Percentiles rank a stretch among this genome's conserved stretches.
These are phyloP conservation scores for Heterocephalus glaber DNA, from an alignment of 2,113 vertebrate species.

Conservation along the genomic window DNA sequence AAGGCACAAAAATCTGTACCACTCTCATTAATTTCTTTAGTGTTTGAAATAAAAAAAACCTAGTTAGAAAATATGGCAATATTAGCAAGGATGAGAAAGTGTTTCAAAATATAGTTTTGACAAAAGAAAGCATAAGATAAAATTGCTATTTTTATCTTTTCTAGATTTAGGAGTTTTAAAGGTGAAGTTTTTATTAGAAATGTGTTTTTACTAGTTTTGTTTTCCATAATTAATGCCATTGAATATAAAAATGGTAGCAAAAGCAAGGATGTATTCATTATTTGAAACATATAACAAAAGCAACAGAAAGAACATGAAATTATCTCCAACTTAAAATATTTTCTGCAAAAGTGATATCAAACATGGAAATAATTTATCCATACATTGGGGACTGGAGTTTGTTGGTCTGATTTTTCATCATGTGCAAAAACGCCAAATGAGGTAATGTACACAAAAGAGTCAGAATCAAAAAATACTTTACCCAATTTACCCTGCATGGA, in stretches of 20 bases:
- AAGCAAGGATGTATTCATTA: neutral
- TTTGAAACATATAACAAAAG: neutral
- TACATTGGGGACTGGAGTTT: neutral
- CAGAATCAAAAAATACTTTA: neutral
- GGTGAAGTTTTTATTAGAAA: neutral
- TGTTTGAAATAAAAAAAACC: neutral
- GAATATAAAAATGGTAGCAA: neutral
- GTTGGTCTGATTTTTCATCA: slow-evolving; percentile 33
- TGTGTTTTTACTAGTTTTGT: slow-evolving; percentile 27
- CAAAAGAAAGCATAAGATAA: neutral
- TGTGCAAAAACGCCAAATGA: slow-evolving; percentile 4
- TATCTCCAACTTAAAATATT: slow-evolving; percentile 9
- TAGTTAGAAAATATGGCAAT: neutral
- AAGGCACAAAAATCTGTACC: neutral
- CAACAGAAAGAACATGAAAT: slow-evolving; percentile 7
- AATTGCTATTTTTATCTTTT: neutral
- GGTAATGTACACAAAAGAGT: neutral
- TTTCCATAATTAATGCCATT: slow-evolving; percentile 33
- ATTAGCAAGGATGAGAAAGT: neutral
- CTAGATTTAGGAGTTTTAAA: slow-evolving; percentile 36
- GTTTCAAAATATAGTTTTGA: slow-evolving; percentile 39
- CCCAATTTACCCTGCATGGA: neutral
- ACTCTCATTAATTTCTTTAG: neutral
- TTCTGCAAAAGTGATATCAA: slow-evolving; percentile 49
- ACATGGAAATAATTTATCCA: slow-evolving; percentile 28